Conservation (phyloP, 1,140 invertebrate genomes). For the Ceratosolen solmsi region DNA sequence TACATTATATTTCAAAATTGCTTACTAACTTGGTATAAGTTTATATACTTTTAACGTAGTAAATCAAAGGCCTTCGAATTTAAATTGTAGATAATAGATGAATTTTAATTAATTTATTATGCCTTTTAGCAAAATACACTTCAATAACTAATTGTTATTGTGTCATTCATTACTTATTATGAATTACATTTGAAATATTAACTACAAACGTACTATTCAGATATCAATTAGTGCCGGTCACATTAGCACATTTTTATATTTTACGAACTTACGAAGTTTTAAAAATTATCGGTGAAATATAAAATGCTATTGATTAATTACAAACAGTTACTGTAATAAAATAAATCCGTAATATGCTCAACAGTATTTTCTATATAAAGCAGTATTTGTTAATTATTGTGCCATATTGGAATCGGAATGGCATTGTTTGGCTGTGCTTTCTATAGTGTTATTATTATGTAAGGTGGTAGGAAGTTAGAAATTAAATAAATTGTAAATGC, state of each 20-base stretch:
- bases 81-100: too few species aligned
- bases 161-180: neutral
- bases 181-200: conserved; percentile 64
- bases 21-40: too few species aligned
- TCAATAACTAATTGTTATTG: neutral
- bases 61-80: too few species aligned
- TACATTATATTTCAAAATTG: too few species aligned
- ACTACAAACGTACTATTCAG: conserved; percentile 63
- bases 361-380: neutral
- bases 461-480: neutral
- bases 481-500: conserved; percentile 36
- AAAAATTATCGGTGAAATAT: neutral
- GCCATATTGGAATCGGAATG: neutral
- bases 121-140: too few species aligned
- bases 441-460: conserved; percentile 25
- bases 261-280: conserved; percentile 64
- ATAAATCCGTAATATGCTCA: conserved; percentile 46
- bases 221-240: conserved; percentile 60
- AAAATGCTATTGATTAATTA: conserved; percentile 19
- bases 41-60: too few species aligned
- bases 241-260: conserved; percentile 48
- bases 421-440: neutral
- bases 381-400: conserved; percentile 17
- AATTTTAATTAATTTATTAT: too few species aligned
- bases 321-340: conserved; percentile 40